phyloP scores from a whole-genome alignment of 2,797 vertebrate genomes.

The Phoebastria nigripes region DNA sequence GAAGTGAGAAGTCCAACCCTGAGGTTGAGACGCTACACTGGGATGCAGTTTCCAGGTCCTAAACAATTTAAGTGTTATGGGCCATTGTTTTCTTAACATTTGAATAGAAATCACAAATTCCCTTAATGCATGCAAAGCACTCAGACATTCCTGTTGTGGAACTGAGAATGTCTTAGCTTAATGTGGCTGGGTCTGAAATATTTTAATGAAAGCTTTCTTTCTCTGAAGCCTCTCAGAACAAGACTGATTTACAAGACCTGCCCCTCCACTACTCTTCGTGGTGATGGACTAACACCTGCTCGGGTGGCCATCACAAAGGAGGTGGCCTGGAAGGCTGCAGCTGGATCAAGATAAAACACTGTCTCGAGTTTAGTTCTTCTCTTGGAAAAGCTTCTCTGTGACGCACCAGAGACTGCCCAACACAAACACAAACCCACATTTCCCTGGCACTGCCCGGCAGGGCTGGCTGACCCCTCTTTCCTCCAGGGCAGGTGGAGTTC shows the following conservation, averaged over 20 bases:
- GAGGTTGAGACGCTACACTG: neutral
- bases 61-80: neutral
- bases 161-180: neutral
- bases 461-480: neutral
- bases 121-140: neutral
- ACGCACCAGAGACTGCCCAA: neutral
- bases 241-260: neutral
- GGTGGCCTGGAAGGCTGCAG: neutral
- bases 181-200: neutral
- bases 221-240: neutral
- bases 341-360: neutral
- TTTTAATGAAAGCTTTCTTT: neutral
- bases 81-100: neutral
- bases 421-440: neutral
- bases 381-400: neutral
- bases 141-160: neutral
- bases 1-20: neutral
- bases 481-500: slow-evolving; percentile 43
- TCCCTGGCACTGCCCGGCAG: neutral
- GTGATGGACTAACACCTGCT: neutral
- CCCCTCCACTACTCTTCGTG: neutral
- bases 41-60: neutral
- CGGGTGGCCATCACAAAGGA: neutral
- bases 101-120: neutral
- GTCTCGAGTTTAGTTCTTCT: neutral